Evolutionary conservation across 2,888 invertebrate genomes (phyloP).

Genomic region (Drosophila robusta): DNA sequence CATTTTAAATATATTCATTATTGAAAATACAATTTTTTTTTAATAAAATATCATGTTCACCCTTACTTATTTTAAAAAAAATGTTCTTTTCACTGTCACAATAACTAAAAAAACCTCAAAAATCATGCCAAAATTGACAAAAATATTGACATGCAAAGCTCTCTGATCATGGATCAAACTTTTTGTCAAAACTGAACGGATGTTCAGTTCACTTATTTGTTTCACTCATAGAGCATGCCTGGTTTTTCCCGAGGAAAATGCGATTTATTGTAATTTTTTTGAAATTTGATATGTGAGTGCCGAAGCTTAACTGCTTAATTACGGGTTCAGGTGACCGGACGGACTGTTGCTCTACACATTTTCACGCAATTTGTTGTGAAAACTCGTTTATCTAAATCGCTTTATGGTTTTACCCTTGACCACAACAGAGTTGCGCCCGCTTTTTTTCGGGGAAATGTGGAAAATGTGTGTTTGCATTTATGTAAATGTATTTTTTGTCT

Average conservation of each 20-base stretch:
- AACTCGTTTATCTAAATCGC: conserved; percentile 56
- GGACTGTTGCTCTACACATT: conserved; percentile 22
- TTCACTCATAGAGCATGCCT: too few species aligned
- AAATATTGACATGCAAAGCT: too few species aligned
- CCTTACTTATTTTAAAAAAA: too few species aligned
- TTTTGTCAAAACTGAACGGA: too few species aligned
- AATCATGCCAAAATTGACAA: too few species aligned
- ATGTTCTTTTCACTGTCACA: too few species aligned
- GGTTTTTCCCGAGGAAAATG: neutral
- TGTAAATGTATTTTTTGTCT: conserved; percentile 43
- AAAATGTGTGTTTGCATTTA: conserved; percentile 42
- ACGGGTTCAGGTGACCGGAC: conserved; percentile 19
- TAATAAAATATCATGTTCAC: too few species aligned
- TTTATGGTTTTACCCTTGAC: conserved; percentile 46
- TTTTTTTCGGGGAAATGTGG: conserved; percentile 33
- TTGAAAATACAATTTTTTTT: too few species aligned
- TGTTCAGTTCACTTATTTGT: too few species aligned
- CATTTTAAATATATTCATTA: too few species aligned
- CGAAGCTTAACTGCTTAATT: conserved; percentile 51
- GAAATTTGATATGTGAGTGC: conserved; percentile 25
- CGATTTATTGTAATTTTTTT: neutral
- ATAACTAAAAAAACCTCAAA: too few species aligned
- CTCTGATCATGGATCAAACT: too few species aligned
- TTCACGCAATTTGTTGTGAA: conserved; percentile 49
- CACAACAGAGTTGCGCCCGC: conserved; percentile 37